Evolutionary conservation across 2,797 vertebrate genomes (phyloP), one percentile per base, ranked within the genome.

Genomic region (Clarias platycephalus): DNA sequence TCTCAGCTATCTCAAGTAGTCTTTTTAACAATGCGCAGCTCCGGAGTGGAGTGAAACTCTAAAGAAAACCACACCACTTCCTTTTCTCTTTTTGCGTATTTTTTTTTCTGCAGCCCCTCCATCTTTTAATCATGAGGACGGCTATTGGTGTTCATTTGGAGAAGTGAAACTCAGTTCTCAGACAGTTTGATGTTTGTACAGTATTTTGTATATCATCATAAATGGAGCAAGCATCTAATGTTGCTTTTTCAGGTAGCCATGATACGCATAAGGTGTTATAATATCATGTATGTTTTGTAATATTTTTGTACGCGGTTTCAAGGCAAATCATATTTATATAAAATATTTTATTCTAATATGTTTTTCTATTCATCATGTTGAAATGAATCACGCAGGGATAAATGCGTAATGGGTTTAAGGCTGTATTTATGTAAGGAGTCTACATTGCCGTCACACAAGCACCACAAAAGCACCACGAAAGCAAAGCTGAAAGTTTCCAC

Each of bases 141-240:
- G 6, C 62, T 15, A 28, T 16, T 67, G 74, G 31, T 18, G 24
- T 31, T 8, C 0, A 18, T 12, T 80, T 63, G 44, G 70, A 81
- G 78, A 81, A 85, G 44, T 74, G 70, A 85, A 78, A 82, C 57
- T 44, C 2, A 13, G 5, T 34, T 57, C 8, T 24, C 62, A 77
- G 28, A 67, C 72, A 26, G 4, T 34, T 16, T 40, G 82, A 58
- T 31, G 26, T 83, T 57, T 57, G 55, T 49, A 40, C 26, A 24
- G 26, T 40, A 16, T 78, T 63, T 40, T 62, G 22, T 9, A 24
- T 31, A 24, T 22, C 9, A 9, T 6, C 28, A 28, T 55, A 57
- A 20, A 2, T 78, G 24, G 12, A 63, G 4, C 49, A 28, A 18
- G 8, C 3, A 28, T 13, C 16, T 60, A 28, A 40, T n/a, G 37